Percentiles rank a stretch among this genome's conserved stretches.
These are phyloP conservation scores for Crotalus viridis DNA, from an alignment of 2,113 vertebrate genomes.

Conservation along the genomic window DNA sequence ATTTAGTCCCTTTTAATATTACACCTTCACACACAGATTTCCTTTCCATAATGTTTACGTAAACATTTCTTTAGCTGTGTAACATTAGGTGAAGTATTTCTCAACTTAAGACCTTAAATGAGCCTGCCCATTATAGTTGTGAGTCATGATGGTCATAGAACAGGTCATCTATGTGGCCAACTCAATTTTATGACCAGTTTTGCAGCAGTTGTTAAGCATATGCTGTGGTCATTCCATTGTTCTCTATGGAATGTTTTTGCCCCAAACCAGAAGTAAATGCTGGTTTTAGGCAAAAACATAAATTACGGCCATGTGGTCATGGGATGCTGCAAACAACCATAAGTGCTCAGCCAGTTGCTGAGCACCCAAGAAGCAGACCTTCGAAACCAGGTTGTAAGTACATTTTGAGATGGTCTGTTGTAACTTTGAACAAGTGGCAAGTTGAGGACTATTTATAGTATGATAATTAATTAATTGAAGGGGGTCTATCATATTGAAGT, in stretches of 20 bases:
- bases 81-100: background rate
- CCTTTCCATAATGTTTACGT: background rate
- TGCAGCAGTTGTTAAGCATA: background rate
- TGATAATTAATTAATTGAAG: background rate
- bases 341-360: background rate
- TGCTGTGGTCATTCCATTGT: background rate
- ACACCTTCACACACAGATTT: background rate
- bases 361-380: background rate
- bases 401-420: background rate
- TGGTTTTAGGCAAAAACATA: background rate
- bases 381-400: background rate
- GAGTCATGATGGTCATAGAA: background rate
- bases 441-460: background rate
- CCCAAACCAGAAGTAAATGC: background rate
- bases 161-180: background rate
- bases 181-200: background rate
- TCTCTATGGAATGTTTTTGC: background rate
- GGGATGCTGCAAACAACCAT: background rate
- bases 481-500: background rate
- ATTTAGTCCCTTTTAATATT: background rate
- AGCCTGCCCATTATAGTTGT: background rate
- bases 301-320: background rate
- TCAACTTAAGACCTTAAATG: background rate
- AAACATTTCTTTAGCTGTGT: background rate
- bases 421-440: background rate